Evolutionary conservation across 2,113 vertebrate species (phyloP).

Genomic region (Carollia perspicillata): DNA sequence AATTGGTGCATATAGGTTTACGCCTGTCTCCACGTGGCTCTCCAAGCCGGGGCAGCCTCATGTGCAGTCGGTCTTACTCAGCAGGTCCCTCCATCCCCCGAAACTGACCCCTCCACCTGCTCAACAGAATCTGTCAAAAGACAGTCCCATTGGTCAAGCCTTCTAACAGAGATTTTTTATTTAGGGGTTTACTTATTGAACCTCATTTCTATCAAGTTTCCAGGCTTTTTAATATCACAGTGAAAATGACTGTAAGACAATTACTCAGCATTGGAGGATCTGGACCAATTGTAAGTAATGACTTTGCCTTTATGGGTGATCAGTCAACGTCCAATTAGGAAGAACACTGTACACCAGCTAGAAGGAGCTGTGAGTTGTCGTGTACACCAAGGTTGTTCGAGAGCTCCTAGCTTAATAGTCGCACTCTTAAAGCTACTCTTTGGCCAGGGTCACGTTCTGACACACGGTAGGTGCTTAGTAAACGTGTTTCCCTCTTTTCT

Average conservation of each 20-base stretch:
- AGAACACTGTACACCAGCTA: conserved; percentile 20
- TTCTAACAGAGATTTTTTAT: conserved; percentile 23
- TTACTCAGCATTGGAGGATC: conserved; percentile 16
- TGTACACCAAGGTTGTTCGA: not conserved
- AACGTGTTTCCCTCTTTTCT: not conserved
- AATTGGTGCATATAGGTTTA: conserved; percentile 49
- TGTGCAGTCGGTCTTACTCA: not conserved
- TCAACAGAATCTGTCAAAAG: not conserved
- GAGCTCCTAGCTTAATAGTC: not conserved
- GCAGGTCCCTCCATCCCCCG: not conserved
- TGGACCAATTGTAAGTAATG: conserved; percentile 62
- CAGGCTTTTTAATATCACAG: conserved; percentile 40
- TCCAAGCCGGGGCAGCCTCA: not conserved
- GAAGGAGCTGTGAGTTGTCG: conserved; percentile 6
- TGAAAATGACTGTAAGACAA: conserved; percentile 25
- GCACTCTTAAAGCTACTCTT: not conserved
- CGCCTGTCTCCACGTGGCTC: not conserved
- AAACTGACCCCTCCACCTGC: not conserved
- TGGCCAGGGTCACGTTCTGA: not conserved
- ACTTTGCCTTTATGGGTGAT: conserved; percentile 56
- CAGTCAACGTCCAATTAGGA: conserved; percentile 61
- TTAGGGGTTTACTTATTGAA: not conserved
- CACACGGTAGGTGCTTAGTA: not conserved
- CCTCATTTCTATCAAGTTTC: conserved; percentile 34
- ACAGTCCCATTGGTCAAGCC: not conserved